Evolutionary conservation across 2,888 invertebrate genomes (phyloP).

Genomic region (Myopa tessellatipennis): DNA sequence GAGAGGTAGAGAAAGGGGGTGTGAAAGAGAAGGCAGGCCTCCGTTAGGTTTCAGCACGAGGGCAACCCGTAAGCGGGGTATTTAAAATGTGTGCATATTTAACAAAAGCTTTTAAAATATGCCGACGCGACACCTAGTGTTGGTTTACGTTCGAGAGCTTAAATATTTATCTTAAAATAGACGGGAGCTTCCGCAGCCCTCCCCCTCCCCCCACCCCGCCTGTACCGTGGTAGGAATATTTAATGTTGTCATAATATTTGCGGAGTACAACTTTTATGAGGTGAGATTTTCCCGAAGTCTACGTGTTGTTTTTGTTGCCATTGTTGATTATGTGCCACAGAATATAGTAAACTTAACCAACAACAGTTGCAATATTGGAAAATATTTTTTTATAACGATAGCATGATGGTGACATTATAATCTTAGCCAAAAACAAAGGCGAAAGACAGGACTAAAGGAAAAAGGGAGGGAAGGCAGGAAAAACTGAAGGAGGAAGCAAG

Average conservation of each 20-base stretch:
- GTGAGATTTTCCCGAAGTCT: not conserved
- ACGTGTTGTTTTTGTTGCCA: too few relatives aligned
- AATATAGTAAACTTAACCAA: not conserved
- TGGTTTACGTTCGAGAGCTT: slow-evolving; percentile 55
- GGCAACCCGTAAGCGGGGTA: slow-evolving; percentile 3
- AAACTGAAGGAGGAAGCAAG: too few relatives aligned
- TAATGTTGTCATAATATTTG: not conserved
- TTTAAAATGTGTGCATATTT: slow-evolving; percentile 48
- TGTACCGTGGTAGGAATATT: not conserved
- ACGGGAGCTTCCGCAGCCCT: not conserved
- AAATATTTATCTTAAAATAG: slow-evolving; percentile 56
- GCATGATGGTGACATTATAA: not conserved
- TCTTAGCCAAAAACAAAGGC: not conserved
- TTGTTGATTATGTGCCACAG: too few relatives aligned
- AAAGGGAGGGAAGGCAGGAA: too few relatives aligned
- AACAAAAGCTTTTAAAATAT: slow-evolving; percentile 64
- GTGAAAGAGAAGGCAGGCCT: not conserved
- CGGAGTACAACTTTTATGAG: not conserved
- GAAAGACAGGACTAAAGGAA: too few relatives aligned
- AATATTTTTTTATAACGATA: not conserved
- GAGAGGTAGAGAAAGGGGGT: not conserved
- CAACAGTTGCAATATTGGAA: not conserved
- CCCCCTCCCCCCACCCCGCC: not conserved
- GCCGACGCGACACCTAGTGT: slow-evolving; percentile 63
- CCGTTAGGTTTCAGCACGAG: not conserved